Base-by-base conservation (phyloP, 2,113 vertebrate species). In the Rhineura floridana region DNA sequence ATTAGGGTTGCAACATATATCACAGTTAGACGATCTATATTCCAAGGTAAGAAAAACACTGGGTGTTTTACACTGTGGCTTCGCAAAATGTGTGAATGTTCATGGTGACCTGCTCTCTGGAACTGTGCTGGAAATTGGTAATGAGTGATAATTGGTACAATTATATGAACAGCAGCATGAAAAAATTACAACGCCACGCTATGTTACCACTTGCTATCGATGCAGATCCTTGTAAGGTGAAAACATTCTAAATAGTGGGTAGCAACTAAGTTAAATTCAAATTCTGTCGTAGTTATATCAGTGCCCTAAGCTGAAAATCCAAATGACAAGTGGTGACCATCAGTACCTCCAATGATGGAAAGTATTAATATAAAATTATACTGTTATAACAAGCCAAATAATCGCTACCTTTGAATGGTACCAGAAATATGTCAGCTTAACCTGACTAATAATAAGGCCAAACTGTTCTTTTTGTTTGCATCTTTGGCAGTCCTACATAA, bases 101-200 rank as follows among this genome's bases (percentile, higher is more conserved):
- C 50, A 84, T 59, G 59, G 33, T 42, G 36, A 23, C 63, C 10
- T 1, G 15, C n/a, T 86, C 33, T 86, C 12, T 10, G n/a, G 30
- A 23, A 46, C 30, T 77, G 30, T 7, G 73, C 65, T 86, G 55
- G 55, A 77, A 86, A 78, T 84, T 52, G 67, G 5, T 55, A 72
- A 84, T 73, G 69, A 73, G 15, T 65, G 42, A 50, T 44, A 78
- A 86, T 78, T 78, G n/a, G 30, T 78, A 78, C 59, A 86, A 73
- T 78, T 48, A 78, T 86, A 50, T 65, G 30, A 77, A 46, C 28
- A 77, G 8, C 42, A 62, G 8, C 30, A n/a, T n/a, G 19, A n/a
- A 55, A 33, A 77, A 48, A 86, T 77, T 63, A 44, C 42, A 11
- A 50, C 13, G 33, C 50, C 25, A 65, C 19, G 6, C 30, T 86